A percentile compares a stretch with the other conserved stretches of the same genome.
Conservation (phyloP, 2,113 vertebrate species). For the Gymnorhina tibicen region DNA sequence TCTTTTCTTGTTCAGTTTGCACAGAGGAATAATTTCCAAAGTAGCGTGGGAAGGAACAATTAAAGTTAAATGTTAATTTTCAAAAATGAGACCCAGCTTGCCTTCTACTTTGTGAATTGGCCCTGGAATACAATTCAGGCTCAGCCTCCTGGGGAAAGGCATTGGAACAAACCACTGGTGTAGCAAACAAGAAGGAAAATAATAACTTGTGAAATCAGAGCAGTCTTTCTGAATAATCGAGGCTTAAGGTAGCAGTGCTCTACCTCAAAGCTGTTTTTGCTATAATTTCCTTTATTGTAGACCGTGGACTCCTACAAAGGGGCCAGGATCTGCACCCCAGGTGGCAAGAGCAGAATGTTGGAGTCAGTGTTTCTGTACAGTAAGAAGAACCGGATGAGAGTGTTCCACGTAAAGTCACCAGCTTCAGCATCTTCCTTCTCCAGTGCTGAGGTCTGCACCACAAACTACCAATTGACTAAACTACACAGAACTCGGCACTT, state of each 20-base stretch:
- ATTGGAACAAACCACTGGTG: neutral
- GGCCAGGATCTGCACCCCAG: neutral
- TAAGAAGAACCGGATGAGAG: neutral
- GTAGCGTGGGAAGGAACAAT: constrained; percentile 23
- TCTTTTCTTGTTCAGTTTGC: neutral
- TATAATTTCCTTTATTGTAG: neutral
- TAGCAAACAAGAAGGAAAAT: neutral
- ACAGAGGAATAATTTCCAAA: constrained; percentile 37
- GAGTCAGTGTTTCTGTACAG: neutral
- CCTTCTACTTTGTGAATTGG: constrained; percentile 1
- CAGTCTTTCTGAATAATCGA: neutral
- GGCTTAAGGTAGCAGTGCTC: neutral
- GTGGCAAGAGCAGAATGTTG: neutral
- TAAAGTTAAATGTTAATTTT: constrained; percentile 63
- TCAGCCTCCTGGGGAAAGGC: neutral
- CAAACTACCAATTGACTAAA: neutral
- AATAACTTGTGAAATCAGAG: neutral
- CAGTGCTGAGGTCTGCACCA: neutral
- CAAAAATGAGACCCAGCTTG: constrained; percentile 17
- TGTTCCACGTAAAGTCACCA: neutral
- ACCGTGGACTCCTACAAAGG: neutral
- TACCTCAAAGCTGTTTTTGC: neutral
- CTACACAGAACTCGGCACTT: neutral
- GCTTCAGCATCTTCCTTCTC: neutral
- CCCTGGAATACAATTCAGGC: neutral